Percentiles rank a stretch among this genome's conserved stretches.
Evolutionary conservation across 2,888 invertebrate genomes (phyloP).

Genomic region (Synergus laeviventris): DNA sequence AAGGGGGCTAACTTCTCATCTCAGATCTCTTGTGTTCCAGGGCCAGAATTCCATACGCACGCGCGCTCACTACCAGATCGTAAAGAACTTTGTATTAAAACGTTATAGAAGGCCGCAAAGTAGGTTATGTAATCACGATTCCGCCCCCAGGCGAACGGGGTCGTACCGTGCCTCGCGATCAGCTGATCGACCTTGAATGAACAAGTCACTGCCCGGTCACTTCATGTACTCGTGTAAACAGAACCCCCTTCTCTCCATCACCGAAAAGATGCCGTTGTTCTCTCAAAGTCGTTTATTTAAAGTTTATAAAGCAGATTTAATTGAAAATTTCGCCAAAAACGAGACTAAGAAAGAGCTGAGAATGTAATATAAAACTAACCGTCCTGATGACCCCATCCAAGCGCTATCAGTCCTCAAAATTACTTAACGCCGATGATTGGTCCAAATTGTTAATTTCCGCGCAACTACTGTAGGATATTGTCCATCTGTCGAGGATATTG

Average conservation of each 20-base stretch:
- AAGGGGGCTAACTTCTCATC: slow-evolving; percentile 42
- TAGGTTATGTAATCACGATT: slow-evolving; percentile 39
- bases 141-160: slow-evolving; percentile 28
- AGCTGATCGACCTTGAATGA: slow-evolving; percentile 40
- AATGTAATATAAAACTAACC: too few relatives aligned
- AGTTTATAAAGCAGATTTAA: too few relatives aligned
- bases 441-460: too few relatives aligned
- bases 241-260: not conserved
- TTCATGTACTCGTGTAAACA: slow-evolving; percentile 30
- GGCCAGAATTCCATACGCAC: slow-evolving; percentile 51
- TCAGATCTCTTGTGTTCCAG: slow-evolving; percentile 22
- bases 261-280: not conserved
- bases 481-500: too few relatives aligned
- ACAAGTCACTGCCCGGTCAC: slow-evolving; percentile 26
- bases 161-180: slow-evolving; percentile 12
- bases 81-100: slow-evolving; percentile 71
- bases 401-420: too few relatives aligned
- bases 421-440: too few relatives aligned
- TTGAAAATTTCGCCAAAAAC: too few relatives aligned
- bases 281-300: not conserved
- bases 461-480: too few relatives aligned
- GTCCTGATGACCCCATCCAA: too few relatives aligned
- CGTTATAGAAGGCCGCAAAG: slow-evolving; percentile 52
- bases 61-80: slow-evolving; percentile 54
- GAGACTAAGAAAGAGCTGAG: too few relatives aligned